These are phyloP conservation scores for Psittacula derbiana DNA, from an alignment of 2,797 vertebrate species.

Conservation along the genomic window DNA sequence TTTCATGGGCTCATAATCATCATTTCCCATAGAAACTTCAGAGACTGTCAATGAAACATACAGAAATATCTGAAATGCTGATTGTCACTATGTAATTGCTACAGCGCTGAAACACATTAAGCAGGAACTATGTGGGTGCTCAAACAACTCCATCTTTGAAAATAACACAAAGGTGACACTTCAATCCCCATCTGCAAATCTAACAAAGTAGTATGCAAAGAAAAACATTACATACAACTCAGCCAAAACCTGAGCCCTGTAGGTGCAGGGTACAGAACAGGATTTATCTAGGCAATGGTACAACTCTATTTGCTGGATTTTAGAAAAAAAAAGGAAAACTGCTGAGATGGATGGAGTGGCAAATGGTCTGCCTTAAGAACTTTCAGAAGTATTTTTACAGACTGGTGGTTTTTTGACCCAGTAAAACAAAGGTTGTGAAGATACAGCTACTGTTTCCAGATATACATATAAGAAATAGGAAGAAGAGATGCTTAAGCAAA, in stretches of 20 bases:
- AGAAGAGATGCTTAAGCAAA: neutral
- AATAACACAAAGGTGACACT: neutral
- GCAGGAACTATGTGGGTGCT: neutral
- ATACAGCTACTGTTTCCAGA: neutral
- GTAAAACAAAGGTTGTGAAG: neutral
- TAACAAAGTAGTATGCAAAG: neutral
- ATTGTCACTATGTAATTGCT: slow-evolving; percentile 46
- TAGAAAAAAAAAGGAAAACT: neutral
- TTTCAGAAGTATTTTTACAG: neutral
- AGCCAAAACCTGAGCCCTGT: neutral
- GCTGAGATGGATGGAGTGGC: neutral
- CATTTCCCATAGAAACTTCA: slow-evolving; percentile 41
- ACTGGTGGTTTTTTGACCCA: neutral
- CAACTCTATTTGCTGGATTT: neutral
- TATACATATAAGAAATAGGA: neutral
- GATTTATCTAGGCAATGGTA: neutral
- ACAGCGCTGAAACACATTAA: slow-evolving; percentile 25
- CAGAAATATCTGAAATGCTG: slow-evolving; percentile 39
- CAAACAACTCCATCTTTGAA: neutral
- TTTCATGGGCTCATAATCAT: slow-evolving; percentile 14
- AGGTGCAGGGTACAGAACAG: neutral
- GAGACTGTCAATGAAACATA: neutral
- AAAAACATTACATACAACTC: neutral
- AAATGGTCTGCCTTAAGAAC: neutral
- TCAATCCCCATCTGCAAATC: neutral